These are phyloP conservation scores for Ancistrus triradiatus DNA, from an alignment of 2,113 vertebrate genomes.

Conservation along the genomic window DNA sequence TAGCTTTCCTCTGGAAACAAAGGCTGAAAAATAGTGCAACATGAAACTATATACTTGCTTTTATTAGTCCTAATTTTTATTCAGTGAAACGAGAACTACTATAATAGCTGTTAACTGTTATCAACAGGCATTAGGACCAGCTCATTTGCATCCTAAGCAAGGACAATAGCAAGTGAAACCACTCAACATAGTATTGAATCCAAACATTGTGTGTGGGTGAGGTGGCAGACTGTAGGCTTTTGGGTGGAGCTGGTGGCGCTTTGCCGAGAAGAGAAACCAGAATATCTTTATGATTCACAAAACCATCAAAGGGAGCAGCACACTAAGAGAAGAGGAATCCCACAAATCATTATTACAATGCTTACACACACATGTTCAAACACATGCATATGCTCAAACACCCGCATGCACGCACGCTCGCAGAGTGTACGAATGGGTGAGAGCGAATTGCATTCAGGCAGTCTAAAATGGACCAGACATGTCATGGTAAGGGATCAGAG, in stretches of 20 bases:
- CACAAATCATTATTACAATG: conserved; percentile 18
- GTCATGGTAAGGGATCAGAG: conserved; percentile 13
- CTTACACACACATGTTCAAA: conserved; percentile 14
- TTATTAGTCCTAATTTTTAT: no score
- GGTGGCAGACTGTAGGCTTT: neutral
- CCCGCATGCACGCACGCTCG: neutral
- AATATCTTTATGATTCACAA: conserved; percentile 30
- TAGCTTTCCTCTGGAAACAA: neutral
- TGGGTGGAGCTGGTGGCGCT: conserved; percentile 14
- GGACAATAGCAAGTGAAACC: conserved; percentile 28
- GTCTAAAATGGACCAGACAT: conserved; percentile 27
- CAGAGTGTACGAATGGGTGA: neutral
- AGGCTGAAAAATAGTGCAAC: no score
- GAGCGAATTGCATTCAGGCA: conserved; percentile 13
- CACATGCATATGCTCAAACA: conserved; percentile 3
- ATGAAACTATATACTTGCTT: no score
- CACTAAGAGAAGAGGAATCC: conserved; percentile 32
- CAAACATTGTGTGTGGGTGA: neutral
- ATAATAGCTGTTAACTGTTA: neutral
- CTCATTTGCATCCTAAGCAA: conserved; percentile 9
- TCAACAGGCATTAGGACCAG: conserved; percentile 11
- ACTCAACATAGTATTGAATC: conserved; percentile 11
- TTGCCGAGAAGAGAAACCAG: conserved; percentile 16
- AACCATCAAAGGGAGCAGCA: conserved; percentile 21
- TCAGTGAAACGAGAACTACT: neutral